Conservation (phyloP, 2,888 invertebrate genomes). For the Xestoiulus laeticollis region DNA sequence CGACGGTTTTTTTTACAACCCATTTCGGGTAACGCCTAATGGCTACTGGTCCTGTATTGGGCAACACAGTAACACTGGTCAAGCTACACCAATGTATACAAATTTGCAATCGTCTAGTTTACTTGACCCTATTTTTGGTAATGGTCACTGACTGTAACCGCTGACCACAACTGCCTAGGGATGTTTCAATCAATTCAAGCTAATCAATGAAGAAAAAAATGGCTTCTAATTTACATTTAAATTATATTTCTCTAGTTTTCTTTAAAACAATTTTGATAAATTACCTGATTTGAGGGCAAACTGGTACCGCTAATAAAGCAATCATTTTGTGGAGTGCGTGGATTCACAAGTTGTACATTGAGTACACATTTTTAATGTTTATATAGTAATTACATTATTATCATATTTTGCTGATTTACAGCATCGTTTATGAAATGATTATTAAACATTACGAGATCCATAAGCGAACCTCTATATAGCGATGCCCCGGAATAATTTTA, state of each 20-base stretch:
- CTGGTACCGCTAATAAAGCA: not conserved
- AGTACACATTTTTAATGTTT: no score
- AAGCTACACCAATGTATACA: not conserved
- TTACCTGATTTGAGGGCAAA: not conserved
- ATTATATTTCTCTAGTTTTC: no score
- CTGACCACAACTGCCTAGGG: not conserved
- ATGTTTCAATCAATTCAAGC: not conserved
- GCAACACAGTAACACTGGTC: not conserved
- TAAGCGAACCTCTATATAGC: no score
- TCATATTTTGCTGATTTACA: no score
- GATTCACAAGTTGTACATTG: no score
- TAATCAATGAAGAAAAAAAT: no score
- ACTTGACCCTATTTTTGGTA: slow-evolving; percentile 20
- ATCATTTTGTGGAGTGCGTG: no score
- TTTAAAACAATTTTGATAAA: not conserved
- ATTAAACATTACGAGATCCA: no score
- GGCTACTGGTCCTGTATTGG: not conserved
- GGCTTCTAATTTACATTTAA: not conserved
- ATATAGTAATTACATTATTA: no score
- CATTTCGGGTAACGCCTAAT: not conserved
- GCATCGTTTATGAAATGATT: no score
- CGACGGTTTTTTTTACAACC: not conserved
- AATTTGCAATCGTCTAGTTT: slow-evolving; percentile 1
- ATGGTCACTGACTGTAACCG: not conserved
- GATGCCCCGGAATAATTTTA: no score